These are phyloP conservation scores for Cavia aperea DNA, from an alignment of 2,113 vertebrate species.

Conservation along the genomic window DNA sequence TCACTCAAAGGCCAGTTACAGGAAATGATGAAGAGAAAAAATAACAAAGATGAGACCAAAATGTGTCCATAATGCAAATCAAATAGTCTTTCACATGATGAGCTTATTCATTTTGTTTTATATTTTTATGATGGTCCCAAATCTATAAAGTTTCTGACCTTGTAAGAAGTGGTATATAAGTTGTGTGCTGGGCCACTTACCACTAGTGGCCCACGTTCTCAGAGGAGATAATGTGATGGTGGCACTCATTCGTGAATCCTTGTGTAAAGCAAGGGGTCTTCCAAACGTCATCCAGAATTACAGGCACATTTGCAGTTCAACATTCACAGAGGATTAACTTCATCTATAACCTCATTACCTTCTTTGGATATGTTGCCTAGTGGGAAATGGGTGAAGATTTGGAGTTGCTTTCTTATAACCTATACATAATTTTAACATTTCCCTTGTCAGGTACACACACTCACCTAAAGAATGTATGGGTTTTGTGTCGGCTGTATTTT, in stretches of 20 bases:
- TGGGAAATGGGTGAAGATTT: not conserved
- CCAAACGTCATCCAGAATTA: conserved; percentile 35
- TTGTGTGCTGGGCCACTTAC: not conserved
- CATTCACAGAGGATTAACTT: not conserved
- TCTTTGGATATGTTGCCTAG: not conserved
- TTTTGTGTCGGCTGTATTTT: not conserved
- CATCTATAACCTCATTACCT: not conserved
- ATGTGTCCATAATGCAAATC: conserved; percentile 48
- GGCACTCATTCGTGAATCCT: not conserved
- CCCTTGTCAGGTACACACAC: not conserved
- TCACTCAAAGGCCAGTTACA: conserved; percentile 59
- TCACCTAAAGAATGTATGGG: not conserved
- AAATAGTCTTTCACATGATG: conserved; percentile 50
- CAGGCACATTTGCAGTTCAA: not conserved
- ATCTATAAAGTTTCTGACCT: not conserved
- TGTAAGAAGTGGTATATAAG: not conserved
- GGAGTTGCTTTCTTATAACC: not conserved
- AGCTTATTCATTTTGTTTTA: conserved; percentile 32
- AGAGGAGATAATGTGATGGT: not conserved
- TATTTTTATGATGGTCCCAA: conserved; percentile 20
- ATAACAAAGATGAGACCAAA: conserved; percentile 15
- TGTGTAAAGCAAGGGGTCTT: not conserved
- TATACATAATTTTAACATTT: not conserved
- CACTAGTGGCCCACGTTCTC: not conserved
- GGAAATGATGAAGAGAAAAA: conserved; percentile 45